Conservation (phyloP, 2,113 vertebrate genomes). For the Callospermophilus lateralis region DNA sequence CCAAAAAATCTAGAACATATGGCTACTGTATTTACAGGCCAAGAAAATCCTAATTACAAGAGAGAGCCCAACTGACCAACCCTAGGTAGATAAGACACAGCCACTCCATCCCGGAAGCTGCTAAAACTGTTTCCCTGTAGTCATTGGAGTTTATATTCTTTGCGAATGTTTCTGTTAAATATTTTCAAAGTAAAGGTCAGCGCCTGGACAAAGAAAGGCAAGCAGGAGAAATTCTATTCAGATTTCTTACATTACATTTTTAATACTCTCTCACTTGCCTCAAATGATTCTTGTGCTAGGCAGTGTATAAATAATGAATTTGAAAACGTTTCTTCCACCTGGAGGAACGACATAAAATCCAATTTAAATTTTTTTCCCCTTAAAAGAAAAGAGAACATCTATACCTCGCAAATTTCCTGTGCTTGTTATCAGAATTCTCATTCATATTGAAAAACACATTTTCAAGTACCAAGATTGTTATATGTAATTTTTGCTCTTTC, state of each 20-base stretch:
- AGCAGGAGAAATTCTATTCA: constrained; percentile 49
- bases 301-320: constrained; percentile 54
- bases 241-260: constrained; percentile 53
- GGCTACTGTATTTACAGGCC: constrained; percentile 68
- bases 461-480: constrained; percentile 66
- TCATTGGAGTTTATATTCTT: constrained; percentile 22
- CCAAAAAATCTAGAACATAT: constrained; percentile 81
- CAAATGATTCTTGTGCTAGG: constrained; percentile 29
- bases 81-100: background rate
- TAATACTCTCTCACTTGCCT: constrained; percentile 53
- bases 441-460: constrained; percentile 44
- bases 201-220: constrained; percentile 15
- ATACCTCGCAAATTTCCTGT: background rate
- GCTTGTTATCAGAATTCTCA: constrained; percentile 30
- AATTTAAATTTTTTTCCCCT: constrained; percentile 37
- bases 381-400: constrained; percentile 13
- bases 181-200: constrained; percentile 61
- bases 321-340: constrained; percentile 58
- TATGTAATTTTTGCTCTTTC: constrained; percentile 60
- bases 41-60: constrained; percentile 71
- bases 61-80: constrained; percentile 3
- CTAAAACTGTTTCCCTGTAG: background rate
- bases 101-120: background rate
- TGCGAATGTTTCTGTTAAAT: constrained; percentile 17
- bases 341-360: constrained; percentile 66